Conservation (phyloP, 2,888 invertebrate genomes). For the Didymodactylos carnosus region DNA sequence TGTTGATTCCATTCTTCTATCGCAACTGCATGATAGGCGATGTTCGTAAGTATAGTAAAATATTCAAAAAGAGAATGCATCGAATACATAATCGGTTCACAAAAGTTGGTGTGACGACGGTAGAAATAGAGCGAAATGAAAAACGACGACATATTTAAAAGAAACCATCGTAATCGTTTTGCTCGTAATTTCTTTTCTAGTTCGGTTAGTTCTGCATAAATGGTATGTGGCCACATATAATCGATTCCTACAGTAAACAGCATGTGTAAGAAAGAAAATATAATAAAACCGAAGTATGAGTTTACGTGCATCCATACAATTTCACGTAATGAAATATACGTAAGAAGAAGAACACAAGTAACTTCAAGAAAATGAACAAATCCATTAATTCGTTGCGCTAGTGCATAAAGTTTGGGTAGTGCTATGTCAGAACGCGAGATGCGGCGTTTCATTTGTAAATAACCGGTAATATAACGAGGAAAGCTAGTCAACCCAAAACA, state of each 20-base stretch:
- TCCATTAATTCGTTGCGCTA: background rate
- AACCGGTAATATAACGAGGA: conserved; percentile 6
- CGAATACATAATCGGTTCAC: conserved; percentile 7
- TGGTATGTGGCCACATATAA: conserved; percentile 3
- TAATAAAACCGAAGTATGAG: conserved; percentile 6
- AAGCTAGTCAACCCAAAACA: conserved; percentile 9
- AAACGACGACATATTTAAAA: background rate
- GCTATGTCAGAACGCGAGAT: background rate
- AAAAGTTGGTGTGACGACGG: conserved; percentile 3
- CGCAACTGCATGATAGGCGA: conserved; percentile 5
- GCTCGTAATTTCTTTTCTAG: background rate
- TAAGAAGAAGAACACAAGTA: conserved; percentile 1
- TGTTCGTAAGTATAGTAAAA: conserved; percentile 7
- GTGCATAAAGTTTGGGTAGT: background rate
- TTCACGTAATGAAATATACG: conserved; percentile 6
- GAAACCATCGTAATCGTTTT: background rate
- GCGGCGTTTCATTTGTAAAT: background rate
- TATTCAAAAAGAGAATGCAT: conserved; percentile 10
- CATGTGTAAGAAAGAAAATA: conserved; percentile 4
- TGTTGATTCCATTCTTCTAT: conserved; percentile 5
- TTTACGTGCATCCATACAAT: conserved; percentile 8
- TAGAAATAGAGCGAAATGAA: conserved; percentile 8
- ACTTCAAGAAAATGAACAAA: conserved; percentile 4
- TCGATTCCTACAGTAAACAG: background rate
- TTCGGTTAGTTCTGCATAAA: background rate